phyloP scores from a whole-genome alignment of 1,140 invertebrate species.

The Ruditapes philippinarum region DNA sequence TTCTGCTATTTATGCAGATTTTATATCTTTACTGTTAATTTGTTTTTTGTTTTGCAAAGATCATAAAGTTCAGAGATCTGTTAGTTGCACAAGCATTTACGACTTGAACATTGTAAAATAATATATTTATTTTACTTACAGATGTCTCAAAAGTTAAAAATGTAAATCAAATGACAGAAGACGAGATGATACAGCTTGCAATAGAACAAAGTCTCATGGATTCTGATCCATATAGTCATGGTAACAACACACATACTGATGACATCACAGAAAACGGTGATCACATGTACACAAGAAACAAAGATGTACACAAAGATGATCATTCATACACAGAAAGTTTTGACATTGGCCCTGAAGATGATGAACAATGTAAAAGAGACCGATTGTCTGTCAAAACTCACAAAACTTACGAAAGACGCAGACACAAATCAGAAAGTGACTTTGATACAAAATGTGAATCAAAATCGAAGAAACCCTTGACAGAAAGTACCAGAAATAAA shows the following conservation, averaged over 20 bases:
- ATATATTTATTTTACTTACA: no score
- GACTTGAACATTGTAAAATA: no score
- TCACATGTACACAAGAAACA: constrained; percentile 44
- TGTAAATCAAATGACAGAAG: constrained; percentile 46
- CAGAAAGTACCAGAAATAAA: neutral
- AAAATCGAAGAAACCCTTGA: neutral
- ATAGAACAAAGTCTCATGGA: constrained; percentile 61
- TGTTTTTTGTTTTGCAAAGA: no score
- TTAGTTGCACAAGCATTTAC: no score
- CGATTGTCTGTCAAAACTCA: neutral
- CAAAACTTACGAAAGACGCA: neutral
- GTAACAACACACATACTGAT: constrained; percentile 41
- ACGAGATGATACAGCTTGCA: constrained; percentile 50
- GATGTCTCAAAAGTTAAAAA: neutral
- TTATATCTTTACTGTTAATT: neutral
- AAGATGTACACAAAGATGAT: constrained; percentile 26
- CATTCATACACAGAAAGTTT: constrained; percentile 2
- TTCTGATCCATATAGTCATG: constrained; percentile 32
- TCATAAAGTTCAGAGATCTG: no score
- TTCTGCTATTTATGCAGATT: no score
- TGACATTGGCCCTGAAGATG: constrained; percentile 28
- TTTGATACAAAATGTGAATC: neutral
- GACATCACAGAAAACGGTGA: constrained; percentile 41
- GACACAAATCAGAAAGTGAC: neutral
- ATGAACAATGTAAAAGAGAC: neutral